Percentiles rank a stretch among this genome's conserved stretches.
Conservation (phyloP, 2,888 invertebrate genomes). For the Calameuta pallipes region DNA sequence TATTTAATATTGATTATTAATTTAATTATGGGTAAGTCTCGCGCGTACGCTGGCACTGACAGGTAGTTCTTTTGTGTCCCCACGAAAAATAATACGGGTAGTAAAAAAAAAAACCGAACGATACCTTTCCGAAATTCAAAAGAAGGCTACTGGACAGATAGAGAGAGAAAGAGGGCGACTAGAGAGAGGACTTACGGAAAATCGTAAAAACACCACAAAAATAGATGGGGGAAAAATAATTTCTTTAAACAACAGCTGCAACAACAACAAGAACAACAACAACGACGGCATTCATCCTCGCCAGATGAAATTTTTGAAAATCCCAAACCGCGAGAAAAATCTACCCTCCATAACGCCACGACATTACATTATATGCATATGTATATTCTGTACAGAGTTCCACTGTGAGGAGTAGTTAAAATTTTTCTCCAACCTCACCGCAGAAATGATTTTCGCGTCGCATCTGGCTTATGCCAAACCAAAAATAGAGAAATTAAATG, state of each 20-base stretch:
- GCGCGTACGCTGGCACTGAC: not conserved
- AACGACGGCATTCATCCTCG: not conserved
- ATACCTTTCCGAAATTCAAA: not conserved
- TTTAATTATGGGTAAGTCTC: not conserved
- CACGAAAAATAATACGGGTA: not conserved
- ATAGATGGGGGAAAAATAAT: not conserved
- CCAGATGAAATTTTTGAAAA: not conserved
- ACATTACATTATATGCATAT: constrained; percentile 7
- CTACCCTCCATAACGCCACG: not conserved
- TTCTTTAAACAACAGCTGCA: not conserved
- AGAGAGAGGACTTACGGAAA: not conserved
- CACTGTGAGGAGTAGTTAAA: not conserved
- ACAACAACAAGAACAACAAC: not conserved
- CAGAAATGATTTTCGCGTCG: not conserved
- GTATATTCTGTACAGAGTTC: constrained; percentile 1
- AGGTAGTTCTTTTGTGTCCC: not conserved
- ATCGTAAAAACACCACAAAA: not conserved
- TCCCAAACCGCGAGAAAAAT: not conserved
- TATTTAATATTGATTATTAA: not conserved
- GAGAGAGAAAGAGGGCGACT: not conserved
- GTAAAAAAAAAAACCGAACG: not conserved
- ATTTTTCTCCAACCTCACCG: not conserved
- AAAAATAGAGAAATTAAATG: not conserved
- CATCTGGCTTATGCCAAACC: not conserved
- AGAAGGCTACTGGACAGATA: not conserved